phyloP scores from a whole-genome alignment of 2,113 vertebrate genomes.

The Heteronetta atricapilla region DNA sequence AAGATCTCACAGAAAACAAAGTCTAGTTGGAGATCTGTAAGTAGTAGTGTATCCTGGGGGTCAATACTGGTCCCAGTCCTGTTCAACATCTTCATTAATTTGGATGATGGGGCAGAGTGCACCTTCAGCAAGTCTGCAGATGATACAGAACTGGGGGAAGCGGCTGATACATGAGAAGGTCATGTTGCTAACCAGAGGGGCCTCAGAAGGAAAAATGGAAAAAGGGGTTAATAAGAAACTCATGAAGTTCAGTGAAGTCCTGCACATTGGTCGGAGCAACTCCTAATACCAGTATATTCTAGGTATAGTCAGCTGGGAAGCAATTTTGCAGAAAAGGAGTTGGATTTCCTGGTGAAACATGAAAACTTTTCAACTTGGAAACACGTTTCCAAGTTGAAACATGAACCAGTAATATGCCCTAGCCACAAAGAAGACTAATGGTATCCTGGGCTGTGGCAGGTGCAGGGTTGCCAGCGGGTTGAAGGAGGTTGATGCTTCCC shows the following conservation, averaged over 20 bases:
- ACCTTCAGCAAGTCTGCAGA: not conserved
- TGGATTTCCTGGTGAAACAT: too few species aligned
- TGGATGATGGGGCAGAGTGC: not conserved
- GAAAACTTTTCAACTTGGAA: too few species aligned
- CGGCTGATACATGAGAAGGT: not conserved
- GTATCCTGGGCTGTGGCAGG: too few species aligned
- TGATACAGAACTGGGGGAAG: not conserved
- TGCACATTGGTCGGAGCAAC: not conserved
- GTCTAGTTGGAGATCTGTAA: not conserved
- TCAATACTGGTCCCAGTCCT: not conserved
- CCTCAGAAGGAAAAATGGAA: not conserved
- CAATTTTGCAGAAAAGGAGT: too few species aligned
- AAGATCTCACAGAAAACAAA: too few species aligned
- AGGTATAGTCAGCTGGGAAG: not conserved
- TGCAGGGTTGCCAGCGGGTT: too few species aligned
- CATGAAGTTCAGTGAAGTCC: not conserved
- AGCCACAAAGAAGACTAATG: too few species aligned
- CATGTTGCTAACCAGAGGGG: too few species aligned
- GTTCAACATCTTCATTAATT: not conserved
- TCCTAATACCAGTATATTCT: not conserved
- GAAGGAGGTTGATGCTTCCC: too few species aligned
- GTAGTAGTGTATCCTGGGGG: not conserved
- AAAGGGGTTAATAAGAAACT: not conserved
- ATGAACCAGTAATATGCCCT: too few species aligned
- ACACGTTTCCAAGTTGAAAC: too few species aligned